Percentiles rank a stretch among this genome's conserved stretches.
These are phyloP conservation scores for Caenorhabditis panamensis DNA, from an alignment of 2,888 invertebrate species.

Conservation along the genomic window DNA sequence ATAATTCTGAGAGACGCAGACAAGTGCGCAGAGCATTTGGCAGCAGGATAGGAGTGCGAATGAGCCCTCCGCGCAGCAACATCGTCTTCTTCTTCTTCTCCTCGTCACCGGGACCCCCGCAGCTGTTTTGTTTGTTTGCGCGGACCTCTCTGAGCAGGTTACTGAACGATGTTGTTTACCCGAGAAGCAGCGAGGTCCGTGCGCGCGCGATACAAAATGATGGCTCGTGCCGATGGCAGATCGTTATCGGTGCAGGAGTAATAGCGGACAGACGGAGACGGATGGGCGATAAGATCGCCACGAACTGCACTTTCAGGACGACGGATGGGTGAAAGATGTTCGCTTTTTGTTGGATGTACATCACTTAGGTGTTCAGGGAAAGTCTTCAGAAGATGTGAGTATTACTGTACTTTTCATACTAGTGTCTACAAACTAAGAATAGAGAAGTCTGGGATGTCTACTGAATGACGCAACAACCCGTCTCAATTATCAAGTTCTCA, in stretches of 20 bases:
- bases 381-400: too few species aligned
- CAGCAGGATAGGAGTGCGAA: conserved; percentile 17
- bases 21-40: conserved; percentile 17
- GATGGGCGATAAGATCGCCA: conserved; percentile 21
- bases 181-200: neutral
- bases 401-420: too few species aligned
- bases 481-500: neutral
- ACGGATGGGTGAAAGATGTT: conserved; percentile 29
- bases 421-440: neutral
- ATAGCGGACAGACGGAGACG: conserved; percentile 15
- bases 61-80: conserved; percentile 15
- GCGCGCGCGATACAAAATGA: neutral
- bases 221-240: conserved; percentile 13
- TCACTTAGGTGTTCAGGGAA: too few species aligned
- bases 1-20: conserved; percentile 46
- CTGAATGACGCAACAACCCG: neutral
- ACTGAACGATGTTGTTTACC: conserved; percentile 8
- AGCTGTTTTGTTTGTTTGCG: conserved; percentile 38
- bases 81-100: too few species aligned
- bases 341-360: conserved; percentile 10
- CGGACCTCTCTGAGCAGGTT: neutral
- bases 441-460: neutral
- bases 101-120: conserved; percentile 16
- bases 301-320: neutral
- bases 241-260: conserved; percentile 36